phyloP scores from a whole-genome alignment of 1,140 invertebrate genomes.

The Daktulosphaira vitifoliae region DNA sequence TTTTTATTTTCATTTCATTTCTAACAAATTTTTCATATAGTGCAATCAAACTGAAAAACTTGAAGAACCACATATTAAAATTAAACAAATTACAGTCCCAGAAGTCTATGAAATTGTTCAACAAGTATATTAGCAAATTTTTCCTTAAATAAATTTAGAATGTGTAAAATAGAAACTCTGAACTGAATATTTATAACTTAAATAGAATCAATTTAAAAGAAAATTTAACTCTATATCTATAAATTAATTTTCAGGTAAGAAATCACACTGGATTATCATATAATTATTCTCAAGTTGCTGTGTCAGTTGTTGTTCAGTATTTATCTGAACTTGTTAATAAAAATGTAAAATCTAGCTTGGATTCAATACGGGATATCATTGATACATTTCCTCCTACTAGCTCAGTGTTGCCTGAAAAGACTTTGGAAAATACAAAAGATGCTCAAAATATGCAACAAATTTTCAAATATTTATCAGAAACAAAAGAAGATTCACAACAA shows the following conservation, averaged over 20 bases:
- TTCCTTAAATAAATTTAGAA: neutral
- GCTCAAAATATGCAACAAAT: conserved; percentile 67
- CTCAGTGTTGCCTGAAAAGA: conserved; percentile 46
- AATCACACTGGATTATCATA: conserved; percentile 76
- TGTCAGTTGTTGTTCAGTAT: conserved; percentile 60
- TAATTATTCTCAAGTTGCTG: conserved; percentile 74
- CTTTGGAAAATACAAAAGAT: conserved; percentile 62
- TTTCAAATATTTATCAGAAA: conserved; percentile 70
- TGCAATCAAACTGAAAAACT: neutral
- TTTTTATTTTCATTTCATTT: too few species aligned
- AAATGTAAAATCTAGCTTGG: conserved; percentile 11
- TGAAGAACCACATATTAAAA: neutral
- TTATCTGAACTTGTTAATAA: conserved; percentile 39
- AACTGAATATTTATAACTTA: too few species aligned
- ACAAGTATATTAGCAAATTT: conserved; percentile 7
- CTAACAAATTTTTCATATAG: neutral
- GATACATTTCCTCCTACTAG: conserved; percentile 15
- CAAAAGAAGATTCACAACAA: conserved; percentile 88
- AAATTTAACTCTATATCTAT: too few species aligned
- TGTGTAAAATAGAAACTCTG: too few species aligned
- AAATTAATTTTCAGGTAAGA: too few species aligned
- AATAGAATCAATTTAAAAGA: too few species aligned
- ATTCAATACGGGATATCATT: conserved; percentile 34
- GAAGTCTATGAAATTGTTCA: conserved; percentile 26
- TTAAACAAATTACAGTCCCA: conserved; percentile 1